phyloP scores from a whole-genome alignment of 2,797 vertebrate species.

The Crax fasciolata region DNA sequence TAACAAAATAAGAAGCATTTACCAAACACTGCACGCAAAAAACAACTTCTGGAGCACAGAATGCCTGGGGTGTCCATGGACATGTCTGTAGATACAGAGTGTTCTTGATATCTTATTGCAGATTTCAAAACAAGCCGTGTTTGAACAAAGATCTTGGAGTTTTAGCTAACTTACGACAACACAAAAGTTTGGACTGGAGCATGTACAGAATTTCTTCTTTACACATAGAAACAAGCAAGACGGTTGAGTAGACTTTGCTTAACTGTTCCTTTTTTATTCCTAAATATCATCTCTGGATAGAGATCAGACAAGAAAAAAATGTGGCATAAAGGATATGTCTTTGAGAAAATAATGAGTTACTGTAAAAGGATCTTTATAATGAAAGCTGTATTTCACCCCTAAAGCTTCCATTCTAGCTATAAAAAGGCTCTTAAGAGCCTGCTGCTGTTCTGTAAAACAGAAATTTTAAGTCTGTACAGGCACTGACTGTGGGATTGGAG shows the following conservation, averaged over 20 bases:
- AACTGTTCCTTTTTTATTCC: conserved; percentile 14
- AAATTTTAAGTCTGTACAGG: conserved; percentile 31
- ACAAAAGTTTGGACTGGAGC: neutral
- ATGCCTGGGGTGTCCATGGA: neutral
- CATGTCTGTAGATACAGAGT: neutral
- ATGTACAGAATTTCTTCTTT: neutral
- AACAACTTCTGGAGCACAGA: neutral
- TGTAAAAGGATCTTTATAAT: conserved; percentile 37
- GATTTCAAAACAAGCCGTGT: neutral
- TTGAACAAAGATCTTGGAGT: neutral
- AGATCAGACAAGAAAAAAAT: conserved; percentile 37
- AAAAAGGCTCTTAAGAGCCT: conserved; percentile 56
- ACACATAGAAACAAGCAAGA: neutral
- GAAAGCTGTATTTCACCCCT: conserved; percentile 43
- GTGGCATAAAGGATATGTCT: neutral
- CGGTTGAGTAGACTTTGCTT: conserved; percentile 22
- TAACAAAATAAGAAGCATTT: neutral
- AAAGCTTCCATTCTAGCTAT: conserved; percentile 59
- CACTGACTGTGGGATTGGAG: conserved; percentile 15
- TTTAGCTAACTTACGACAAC: neutral
- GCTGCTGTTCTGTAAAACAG: conserved; percentile 51
- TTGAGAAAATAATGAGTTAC: conserved; percentile 42
- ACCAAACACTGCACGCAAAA: neutral
- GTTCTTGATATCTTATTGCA: neutral
- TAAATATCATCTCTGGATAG: conserved; percentile 55